Conservation (phyloP, 2,888 invertebrate genomes). For the Crepidodera aurea region DNA sequence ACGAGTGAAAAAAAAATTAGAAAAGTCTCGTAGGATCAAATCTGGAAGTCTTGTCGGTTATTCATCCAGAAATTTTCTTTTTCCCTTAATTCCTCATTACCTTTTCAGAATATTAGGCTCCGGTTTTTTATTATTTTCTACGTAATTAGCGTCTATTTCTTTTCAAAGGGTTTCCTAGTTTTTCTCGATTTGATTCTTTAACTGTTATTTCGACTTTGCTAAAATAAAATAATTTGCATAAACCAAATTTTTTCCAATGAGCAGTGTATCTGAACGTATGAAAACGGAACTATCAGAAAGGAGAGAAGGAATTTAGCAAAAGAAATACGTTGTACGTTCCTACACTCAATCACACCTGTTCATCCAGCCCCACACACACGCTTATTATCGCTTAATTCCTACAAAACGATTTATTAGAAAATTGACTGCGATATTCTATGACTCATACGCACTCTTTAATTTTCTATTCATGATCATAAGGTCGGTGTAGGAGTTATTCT, state of each 20-base stretch:
- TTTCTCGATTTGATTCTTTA: too few species aligned
- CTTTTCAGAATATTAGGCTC: too few species aligned
- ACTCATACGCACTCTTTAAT: neutral
- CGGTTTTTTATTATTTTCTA: too few species aligned
- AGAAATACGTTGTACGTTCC: constrained; percentile 1
- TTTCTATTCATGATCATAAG: constrained; percentile 11
- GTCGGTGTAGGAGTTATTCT: constrained; percentile 17
- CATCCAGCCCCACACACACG: constrained; percentile 15
- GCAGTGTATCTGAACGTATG: constrained; percentile 6
- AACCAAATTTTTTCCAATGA: too few species aligned
- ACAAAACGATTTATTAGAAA: constrained; percentile 15
- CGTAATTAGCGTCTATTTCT: too few species aligned
- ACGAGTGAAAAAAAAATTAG: neutral
- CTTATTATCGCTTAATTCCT: constrained; percentile 14
- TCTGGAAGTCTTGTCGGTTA: neutral
- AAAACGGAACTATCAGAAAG: constrained; percentile 25
- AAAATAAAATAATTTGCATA: too few species aligned
- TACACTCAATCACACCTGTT: constrained; percentile 47
- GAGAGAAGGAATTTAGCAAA: constrained; percentile 18
- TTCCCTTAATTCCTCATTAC: too few species aligned
- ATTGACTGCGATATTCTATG: constrained; percentile 1
- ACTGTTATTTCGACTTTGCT: too few species aligned
- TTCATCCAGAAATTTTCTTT: too few species aligned
- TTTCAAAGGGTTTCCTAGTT: too few species aligned
- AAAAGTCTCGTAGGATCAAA: neutral